A percentile compares a stretch with the other conserved stretches of the same genome.
These are phyloP conservation scores for Vespertilio murinus DNA, from an alignment of 2,797 vertebrate species.

Conservation along the genomic window DNA sequence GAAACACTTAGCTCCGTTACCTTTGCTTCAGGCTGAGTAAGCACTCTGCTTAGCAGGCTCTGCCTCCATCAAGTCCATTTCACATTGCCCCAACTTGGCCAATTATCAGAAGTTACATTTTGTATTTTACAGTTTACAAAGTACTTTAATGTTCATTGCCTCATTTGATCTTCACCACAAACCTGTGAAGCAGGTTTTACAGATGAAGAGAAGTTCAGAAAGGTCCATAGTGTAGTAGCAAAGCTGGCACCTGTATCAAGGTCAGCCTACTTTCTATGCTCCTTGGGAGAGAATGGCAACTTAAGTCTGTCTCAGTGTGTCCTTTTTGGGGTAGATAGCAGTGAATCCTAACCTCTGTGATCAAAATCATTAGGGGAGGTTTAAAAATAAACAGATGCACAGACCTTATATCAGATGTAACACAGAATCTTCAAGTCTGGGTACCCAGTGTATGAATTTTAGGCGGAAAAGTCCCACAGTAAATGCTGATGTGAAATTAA, in stretches of 20 bases:
- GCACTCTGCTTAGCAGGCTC: not conserved
- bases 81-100: not conserved
- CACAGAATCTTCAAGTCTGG: not conserved
- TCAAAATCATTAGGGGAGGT: constrained; percentile 3
- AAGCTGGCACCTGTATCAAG: not conserved
- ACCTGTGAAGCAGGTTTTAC: constrained; percentile 5
- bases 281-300: not conserved
- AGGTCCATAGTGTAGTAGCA: not conserved
- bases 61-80: not conserved
- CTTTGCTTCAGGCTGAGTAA: constrained; percentile 9
- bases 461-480: not conserved
- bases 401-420: constrained; percentile 16
- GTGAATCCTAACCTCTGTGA: not conserved
- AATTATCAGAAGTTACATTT: not conserved
- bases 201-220: not conserved
- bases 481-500: constrained; percentile 21
- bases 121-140: constrained; percentile 15
- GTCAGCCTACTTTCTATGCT: not conserved
- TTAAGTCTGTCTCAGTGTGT: not conserved
- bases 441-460: not conserved
- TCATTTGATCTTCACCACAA: constrained; percentile 18
- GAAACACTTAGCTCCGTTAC: not conserved
- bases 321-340: not conserved
- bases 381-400: constrained; percentile 11
- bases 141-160: not conserved